Conservation (phyloP, 2,888 invertebrate genomes). For the Eurois occulta region DNA sequence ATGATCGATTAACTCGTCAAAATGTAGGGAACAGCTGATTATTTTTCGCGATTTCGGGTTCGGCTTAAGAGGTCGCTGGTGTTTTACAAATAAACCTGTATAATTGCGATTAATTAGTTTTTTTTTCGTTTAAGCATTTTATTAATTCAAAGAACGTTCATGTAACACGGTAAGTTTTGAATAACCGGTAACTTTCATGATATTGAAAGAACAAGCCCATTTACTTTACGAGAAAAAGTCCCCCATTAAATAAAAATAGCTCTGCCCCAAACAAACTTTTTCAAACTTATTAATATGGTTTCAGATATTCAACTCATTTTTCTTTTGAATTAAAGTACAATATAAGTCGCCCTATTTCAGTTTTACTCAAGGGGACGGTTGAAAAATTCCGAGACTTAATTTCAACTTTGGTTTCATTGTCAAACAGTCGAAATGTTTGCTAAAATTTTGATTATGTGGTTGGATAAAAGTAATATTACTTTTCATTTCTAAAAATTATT, state of each 20-base stretch:
- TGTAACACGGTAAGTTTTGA: background rate
- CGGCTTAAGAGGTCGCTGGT: too few relatives aligned
- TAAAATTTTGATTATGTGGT: conserved; percentile 14
- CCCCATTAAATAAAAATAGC: conserved; percentile 16
- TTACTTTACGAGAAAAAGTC: background rate
- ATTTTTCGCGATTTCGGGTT: too few relatives aligned
- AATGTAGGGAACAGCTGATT: too few relatives aligned
- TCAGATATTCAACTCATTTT: conserved; percentile 52
- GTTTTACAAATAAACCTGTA: too few relatives aligned
- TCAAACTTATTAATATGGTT: conserved; percentile 38
- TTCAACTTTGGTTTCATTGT: conserved; percentile 14
- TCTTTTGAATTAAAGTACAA: conserved; percentile 28
- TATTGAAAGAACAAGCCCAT: background rate
- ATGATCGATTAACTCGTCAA: too few relatives aligned
- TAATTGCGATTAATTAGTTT: background rate
- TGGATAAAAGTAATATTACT: conserved; percentile 3
- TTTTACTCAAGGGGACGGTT: background rate
- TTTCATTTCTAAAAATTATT: background rate
- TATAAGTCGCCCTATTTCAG: conserved; percentile 5
- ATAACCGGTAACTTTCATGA: conserved; percentile 1
- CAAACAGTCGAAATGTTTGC: conserved; percentile 11
- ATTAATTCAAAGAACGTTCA: background rate
- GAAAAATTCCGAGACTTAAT: conserved; percentile 24
- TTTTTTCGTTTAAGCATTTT: background rate
- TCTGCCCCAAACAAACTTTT: conserved; percentile 5